Evolutionary conservation across 2,888 invertebrate species (phyloP).

Genomic region (Campopleginae sp.): DNA sequence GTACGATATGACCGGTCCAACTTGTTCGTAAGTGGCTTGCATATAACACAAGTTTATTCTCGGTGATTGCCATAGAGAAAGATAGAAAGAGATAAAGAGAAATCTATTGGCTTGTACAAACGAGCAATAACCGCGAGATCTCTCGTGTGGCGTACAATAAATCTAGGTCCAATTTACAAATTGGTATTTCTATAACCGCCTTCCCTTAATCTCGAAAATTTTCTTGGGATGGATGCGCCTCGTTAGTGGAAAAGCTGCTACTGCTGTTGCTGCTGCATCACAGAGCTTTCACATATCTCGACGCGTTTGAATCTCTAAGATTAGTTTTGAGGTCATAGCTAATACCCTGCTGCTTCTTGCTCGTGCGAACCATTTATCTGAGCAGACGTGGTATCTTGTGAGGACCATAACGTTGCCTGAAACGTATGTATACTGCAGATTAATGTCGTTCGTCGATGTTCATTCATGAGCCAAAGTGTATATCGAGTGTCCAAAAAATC

Average conservation of each 20-base stretch:
- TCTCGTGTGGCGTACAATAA: constrained; percentile 38
- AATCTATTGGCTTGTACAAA: constrained; percentile 52
- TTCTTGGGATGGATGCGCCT: constrained; percentile 13
- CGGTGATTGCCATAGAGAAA: constrained; percentile 39
- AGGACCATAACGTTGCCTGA: constrained; percentile 21
- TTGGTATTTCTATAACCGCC: constrained; percentile 60
- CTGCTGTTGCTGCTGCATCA: neutral
- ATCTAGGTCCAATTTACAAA: constrained; percentile 61
- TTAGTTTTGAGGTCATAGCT: constrained; percentile 58
- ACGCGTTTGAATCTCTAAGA: constrained; percentile 28
- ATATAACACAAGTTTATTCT: constrained; percentile 55
- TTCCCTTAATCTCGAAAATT: constrained; percentile 28
- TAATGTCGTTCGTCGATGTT: constrained; percentile 4
- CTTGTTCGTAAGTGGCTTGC: constrained; percentile 45
- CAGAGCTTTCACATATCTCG: constrained; percentile 4
- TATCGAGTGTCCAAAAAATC: neutral
- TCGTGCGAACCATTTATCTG: constrained; percentile 32
- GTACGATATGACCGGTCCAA: constrained; percentile 49
- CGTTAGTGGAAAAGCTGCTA: constrained; percentile 23
- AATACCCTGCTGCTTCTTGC: constrained; percentile 40
- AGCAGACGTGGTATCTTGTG: constrained; percentile 19
- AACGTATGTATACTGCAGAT: constrained; percentile 1
- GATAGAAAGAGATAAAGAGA: constrained; percentile 26
- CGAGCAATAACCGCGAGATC: constrained; percentile 26
- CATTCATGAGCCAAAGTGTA: neutral